These are phyloP conservation scores for Mythimna impura DNA, from an alignment of 2,888 invertebrate species.

Conservation along the genomic window DNA sequence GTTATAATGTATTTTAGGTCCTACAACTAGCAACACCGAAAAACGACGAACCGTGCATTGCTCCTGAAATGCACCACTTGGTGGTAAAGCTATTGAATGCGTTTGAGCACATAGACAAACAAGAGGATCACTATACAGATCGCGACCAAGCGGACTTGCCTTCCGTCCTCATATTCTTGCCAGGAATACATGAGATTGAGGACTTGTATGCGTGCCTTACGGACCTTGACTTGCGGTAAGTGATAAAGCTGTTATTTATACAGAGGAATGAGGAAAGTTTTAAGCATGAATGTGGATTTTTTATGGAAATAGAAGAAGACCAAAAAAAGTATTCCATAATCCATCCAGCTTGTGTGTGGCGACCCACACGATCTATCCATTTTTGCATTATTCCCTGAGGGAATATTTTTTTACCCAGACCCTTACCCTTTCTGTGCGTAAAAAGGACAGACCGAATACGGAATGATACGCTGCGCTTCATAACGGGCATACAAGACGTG, in stretches of 20 bases:
- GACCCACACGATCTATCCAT: no score
- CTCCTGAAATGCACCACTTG: constrained; percentile 90
- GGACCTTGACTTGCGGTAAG: constrained; percentile 76
- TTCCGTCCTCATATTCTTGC: constrained; percentile 96
- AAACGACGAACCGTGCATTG: constrained; percentile 90
- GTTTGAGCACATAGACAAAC: constrained; percentile 92
- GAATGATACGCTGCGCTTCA: no score
- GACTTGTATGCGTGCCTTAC: constrained; percentile 89
- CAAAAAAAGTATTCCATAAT: no score
- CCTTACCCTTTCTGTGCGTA: no score
- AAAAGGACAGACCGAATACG: no score
- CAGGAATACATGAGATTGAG: constrained; percentile 96
- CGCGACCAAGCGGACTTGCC: constrained; percentile 79
- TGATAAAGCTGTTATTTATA: not conserved
- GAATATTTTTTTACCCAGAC: no score
- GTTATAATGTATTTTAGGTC: constrained; percentile 77
- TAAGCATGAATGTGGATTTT: not conserved
- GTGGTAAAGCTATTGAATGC: constrained; percentile 91
- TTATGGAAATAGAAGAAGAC: not conserved
- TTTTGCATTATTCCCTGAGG: no score
- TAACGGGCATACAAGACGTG: no score
- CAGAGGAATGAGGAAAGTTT: not conserved
- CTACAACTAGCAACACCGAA: constrained; percentile 80
- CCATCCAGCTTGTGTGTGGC: no score
- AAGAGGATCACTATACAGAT: constrained; percentile 79